Conservation (phyloP, 2,888 invertebrate genomes). For the Cancer borealis region DNA sequence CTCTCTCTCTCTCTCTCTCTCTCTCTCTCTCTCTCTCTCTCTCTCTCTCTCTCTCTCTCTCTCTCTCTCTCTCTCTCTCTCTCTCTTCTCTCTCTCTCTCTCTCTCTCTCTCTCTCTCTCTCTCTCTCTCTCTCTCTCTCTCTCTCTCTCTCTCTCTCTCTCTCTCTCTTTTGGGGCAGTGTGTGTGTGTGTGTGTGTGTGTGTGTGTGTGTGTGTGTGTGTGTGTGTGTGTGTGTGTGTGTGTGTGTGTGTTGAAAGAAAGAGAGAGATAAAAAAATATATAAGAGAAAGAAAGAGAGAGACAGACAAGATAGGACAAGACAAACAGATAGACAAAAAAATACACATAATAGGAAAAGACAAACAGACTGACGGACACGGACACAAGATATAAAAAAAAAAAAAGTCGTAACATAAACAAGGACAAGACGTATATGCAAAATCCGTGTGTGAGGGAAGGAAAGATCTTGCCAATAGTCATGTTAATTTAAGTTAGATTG, state of each 20-base stretch:
- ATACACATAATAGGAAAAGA: too few relatives aligned
- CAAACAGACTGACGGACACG: too few relatives aligned
- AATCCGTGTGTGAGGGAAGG: too few relatives aligned
- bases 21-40: background rate
- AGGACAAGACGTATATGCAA: too few relatives aligned
- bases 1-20: background rate
- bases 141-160: background rate
- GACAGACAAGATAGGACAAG: background rate
- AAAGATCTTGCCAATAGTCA: too few relatives aligned
- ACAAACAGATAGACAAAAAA: too few relatives aligned
- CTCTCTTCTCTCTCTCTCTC: conserved; percentile 10
- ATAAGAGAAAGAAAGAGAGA: background rate
- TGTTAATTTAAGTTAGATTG: too few relatives aligned
- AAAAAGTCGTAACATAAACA: too few relatives aligned
- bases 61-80: background rate
- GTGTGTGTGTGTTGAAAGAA: background rate
- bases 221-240: background rate
- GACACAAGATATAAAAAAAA: too few relatives aligned
- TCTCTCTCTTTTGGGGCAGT: background rate
- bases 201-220: conserved; percentile 11
- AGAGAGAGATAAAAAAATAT: background rate
- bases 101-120: background rate
- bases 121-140: background rate
- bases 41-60: background rate
- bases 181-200: background rate